Evolutionary conservation across 2,888 invertebrate species (phyloP), one percentile per base, ranked within the genome.

Genomic region (Coelinius sp.): DNA sequence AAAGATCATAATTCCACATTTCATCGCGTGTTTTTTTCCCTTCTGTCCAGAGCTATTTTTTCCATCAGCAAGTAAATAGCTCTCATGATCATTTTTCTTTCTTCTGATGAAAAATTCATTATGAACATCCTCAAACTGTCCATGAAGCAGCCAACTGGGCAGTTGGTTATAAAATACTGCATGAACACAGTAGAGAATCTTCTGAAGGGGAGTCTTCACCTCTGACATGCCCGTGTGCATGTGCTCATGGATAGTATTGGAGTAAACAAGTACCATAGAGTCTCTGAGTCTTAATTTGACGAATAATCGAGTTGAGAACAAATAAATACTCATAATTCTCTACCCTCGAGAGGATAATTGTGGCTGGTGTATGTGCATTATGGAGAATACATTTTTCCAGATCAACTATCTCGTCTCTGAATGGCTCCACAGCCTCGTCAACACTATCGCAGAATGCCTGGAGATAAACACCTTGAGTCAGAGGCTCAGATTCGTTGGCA

Each of bases 121-220:
- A 84, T 93, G 92, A 0, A 91, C 90, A 88, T 97, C 97, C 71
- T 92, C 90, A 66, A 96, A 88, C 79, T 94, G 92, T 0, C 97
- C 97, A 88, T 95, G 94, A 22, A 97, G 89, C 52, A 97, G 89
- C 97, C 97, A 97, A 76, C 93, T 93, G 53, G 94, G 93, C 14
- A 97, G 89, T 85, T 97, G 96, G 78, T 94, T 93, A 74, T 94
- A 93, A 87, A 97, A 93, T 35, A 95, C 92, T 72, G 91, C 90
- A 85, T 96, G 95, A 59, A 96, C 92, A 56, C 91, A 90, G 72
- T 92, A 90, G 74, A 93, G 92, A 80, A 96, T 92, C 83, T 89
- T 91, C 76, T 91, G 87, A 73, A 93, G 86, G 62, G 92, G 90
- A 70, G 87, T 85, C 82, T 91, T 91, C 0, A 93, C 91, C 82